These are phyloP conservation scores for Ameiurus melas DNA, from an alignment of 2,113 vertebrate genomes.

Conservation along the genomic window DNA sequence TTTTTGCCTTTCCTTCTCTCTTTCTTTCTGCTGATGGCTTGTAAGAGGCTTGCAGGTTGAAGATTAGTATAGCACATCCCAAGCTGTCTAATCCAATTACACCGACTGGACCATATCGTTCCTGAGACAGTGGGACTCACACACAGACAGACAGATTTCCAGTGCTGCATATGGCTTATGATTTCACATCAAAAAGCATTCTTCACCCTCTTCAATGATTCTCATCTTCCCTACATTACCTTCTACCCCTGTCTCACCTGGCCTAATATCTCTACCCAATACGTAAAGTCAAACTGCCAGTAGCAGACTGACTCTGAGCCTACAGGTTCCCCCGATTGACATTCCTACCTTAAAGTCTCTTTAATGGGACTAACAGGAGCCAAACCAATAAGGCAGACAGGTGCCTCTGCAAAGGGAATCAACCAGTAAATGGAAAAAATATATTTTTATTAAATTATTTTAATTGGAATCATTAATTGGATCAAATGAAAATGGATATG, in stretches of 20 bases:
- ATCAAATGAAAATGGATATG: not conserved
- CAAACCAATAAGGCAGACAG: not conserved
- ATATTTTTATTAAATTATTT: no score
- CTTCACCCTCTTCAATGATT: not conserved
- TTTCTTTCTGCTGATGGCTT: constrained; percentile 41
- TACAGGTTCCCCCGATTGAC: not conserved
- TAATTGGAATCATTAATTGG: not conserved
- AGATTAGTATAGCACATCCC: constrained; percentile 71
- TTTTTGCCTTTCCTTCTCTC: not conserved
- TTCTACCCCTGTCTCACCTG: not conserved
- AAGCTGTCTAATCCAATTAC: constrained; percentile 76
- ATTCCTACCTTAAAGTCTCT: not conserved
- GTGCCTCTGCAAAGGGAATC: not conserved
- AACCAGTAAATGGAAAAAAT: not conserved
- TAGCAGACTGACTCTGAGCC: constrained; percentile 16
- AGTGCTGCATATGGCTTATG: not conserved
- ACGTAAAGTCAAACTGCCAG: constrained; percentile 36
- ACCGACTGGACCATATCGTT: constrained; percentile 59
- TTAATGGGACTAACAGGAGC: not conserved
- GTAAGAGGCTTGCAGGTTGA: constrained; percentile 70
- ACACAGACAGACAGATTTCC: not conserved
- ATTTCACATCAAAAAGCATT: not conserved
- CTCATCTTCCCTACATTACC: not conserved
- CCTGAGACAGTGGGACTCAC: constrained; percentile 46
- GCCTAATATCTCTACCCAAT: not conserved